Evolutionary conservation across 2,888 invertebrate species (phyloP).

Genomic region (Spilarctia lutea): DNA sequence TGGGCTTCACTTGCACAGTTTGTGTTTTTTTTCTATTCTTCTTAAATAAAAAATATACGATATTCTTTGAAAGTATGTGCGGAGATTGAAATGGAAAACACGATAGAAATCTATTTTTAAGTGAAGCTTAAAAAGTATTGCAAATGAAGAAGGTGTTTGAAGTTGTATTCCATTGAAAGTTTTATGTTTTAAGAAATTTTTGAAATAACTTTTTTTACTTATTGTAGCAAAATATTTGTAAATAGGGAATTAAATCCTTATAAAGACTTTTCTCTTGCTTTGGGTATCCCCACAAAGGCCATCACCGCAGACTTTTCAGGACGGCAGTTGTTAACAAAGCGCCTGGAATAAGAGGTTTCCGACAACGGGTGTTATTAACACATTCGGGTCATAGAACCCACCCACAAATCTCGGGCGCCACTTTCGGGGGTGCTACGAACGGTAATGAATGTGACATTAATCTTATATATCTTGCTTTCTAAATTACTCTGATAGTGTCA

Average conservation of each 20-base stretch:
- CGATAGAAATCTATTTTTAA: neutral
- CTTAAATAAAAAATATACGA: slow-evolving; percentile 30
- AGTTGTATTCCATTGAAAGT: neutral
- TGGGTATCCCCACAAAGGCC: neutral
- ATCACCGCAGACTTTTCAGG: neutral
- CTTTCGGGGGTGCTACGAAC: neutral
- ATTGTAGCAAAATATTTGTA: neutral
- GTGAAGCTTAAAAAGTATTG: neutral
- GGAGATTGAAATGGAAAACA: neutral
- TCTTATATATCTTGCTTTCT: neutral
- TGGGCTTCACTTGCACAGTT: slow-evolving; percentile 62
- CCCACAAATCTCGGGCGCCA: no score
- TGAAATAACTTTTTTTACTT: neutral
- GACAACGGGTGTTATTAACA: neutral
- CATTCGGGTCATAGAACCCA: neutral
- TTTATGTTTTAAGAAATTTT: neutral
- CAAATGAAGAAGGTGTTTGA: neutral
- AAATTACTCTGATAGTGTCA: neutral
- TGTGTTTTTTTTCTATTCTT: slow-evolving; percentile 39
- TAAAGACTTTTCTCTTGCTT: neutral
- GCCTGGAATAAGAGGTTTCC: neutral
- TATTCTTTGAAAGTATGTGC: slow-evolving; percentile 15
- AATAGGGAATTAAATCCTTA: neutral
- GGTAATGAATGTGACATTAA: neutral
- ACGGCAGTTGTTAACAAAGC: neutral